Evolutionary conservation across 2,113 vertebrate species (phyloP), one percentile per base, ranked within the genome.

Genomic region (Campylomormyrus tamandua): DNA sequence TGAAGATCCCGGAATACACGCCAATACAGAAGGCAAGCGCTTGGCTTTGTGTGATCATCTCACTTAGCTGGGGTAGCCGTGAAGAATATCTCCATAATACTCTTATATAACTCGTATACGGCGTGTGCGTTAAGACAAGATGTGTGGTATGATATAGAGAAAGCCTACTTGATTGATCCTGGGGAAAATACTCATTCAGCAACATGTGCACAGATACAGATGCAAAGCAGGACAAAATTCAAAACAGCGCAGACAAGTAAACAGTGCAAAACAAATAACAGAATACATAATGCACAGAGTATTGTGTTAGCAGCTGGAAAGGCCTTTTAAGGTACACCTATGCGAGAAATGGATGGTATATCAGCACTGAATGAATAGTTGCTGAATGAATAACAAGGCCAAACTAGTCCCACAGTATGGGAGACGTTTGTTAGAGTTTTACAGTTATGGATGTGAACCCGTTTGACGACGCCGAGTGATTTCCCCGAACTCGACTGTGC

Each of bases 1-100:
- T 99, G 91, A 96, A 96, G 80, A 95, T 99, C 94, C 96, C 97
- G 1, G 97, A 98, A 90, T 99, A 99, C 95, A 97, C 94, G 89
- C 98, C 98, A 74, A 97, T 97, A 53, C 96, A 96, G 91, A 99
- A 99, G 96, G 98, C 98, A 96, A 53, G 24, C 31, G 5, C 24
- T n/a, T 11, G 3, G 83, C 21, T 35, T 42, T 19, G 35, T 42
- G 13, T 8, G 74, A 27, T 31, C n/a, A 3, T 13, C n/a, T 70
- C 27, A 31, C 62, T 11, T 13, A 70, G 27, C 62, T 27, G n/a
- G 62, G 10, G 10, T 31, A 70, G 62, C 10, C 3, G 3, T 4
- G 62, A 70, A 31, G 62, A 13, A 27, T 31, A 70, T 70, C 62
- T 70, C 27, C 27, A 3, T 70, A 70, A 31, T 70, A 31, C 62